Percentiles rank a stretch among this genome's conserved stretches.
These are phyloP conservation scores for Typhlichthys eigenmanni DNA, from an alignment of 2,797 vertebrate genomes.

Conservation along the genomic window DNA sequence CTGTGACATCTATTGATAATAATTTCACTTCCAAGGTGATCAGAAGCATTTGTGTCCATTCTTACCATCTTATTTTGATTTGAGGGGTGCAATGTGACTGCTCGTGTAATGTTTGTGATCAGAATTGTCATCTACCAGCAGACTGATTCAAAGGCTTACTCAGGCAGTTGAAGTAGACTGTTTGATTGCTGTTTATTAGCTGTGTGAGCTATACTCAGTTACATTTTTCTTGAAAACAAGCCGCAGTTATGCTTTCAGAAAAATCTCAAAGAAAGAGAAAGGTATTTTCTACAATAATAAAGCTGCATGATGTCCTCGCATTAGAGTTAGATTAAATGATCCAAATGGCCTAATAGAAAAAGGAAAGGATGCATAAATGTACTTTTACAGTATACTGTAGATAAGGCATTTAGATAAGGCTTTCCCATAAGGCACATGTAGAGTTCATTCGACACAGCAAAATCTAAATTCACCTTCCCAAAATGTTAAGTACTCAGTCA, in stretches of 20 bases:
- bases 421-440: constrained; percentile 25
- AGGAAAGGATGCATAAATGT: constrained; percentile 21
- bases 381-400: too few species aligned
- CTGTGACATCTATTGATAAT: constrained; percentile 18
- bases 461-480: constrained; percentile 29
- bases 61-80: constrained; percentile 20
- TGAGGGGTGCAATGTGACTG: constrained; percentile 45
- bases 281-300: neutral
- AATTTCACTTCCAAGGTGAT: constrained; percentile 37
- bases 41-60: neutral
- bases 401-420: constrained; percentile 36
- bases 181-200: constrained; percentile 34
- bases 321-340: neutral
- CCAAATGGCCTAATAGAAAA: neutral
- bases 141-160: constrained; percentile 58
- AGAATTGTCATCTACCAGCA: constrained; percentile 46
- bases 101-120: constrained; percentile 57
- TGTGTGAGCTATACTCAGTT: constrained; percentile 21
- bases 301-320: constrained; percentile 7
- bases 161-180: constrained; percentile 50
- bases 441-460: constrained; percentile 52
- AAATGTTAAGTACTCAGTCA: constrained; percentile 54
- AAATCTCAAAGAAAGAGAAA: constrained; percentile 3
- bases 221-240: constrained; percentile 16
- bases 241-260: constrained; percentile 23